Evolutionary conservation across 2,797 vertebrate species (phyloP).

Genomic region (Gastrophryne carolinensis): DNA sequence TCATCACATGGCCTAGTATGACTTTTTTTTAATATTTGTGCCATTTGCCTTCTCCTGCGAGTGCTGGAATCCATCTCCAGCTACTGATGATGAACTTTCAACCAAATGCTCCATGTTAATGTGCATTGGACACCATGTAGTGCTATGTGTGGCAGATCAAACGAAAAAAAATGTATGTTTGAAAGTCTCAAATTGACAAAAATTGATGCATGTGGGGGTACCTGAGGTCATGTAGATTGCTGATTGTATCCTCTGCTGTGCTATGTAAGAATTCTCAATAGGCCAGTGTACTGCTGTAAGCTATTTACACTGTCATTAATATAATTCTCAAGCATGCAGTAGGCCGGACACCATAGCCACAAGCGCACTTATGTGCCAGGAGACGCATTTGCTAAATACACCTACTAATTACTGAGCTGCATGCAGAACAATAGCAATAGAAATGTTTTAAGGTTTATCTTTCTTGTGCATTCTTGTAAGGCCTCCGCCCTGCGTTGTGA

Average conservation of each 20-base stretch:
- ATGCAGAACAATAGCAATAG: not conserved
- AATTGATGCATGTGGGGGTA: too few species aligned
- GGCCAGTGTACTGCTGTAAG: too few species aligned
- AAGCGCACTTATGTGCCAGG: not conserved
- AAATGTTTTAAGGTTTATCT: not conserved
- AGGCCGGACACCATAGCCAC: not conserved
- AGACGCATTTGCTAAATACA: not conserved
- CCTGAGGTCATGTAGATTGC: not conserved
- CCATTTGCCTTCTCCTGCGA: too few species aligned
- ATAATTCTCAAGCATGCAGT: not conserved
- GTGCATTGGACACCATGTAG: too few species aligned
- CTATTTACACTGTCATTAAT: not conserved
- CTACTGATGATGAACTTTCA: too few species aligned
- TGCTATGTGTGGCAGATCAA: too few species aligned
- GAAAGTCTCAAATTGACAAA: too few species aligned
- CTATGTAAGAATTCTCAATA: not conserved
- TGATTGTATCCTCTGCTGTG: conserved; percentile 13
- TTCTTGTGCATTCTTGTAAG: not conserved
- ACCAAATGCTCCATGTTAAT: too few species aligned
- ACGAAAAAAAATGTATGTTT: too few species aligned
- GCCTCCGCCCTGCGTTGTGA: not conserved
- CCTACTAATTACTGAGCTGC: not conserved
- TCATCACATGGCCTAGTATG: too few species aligned
- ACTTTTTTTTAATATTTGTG: too few species aligned
- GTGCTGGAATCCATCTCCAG: too few species aligned